These are phyloP conservation scores for Chouioia cunea DNA, from an alignment of 2,888 invertebrate genomes.

Conservation along the genomic window DNA sequence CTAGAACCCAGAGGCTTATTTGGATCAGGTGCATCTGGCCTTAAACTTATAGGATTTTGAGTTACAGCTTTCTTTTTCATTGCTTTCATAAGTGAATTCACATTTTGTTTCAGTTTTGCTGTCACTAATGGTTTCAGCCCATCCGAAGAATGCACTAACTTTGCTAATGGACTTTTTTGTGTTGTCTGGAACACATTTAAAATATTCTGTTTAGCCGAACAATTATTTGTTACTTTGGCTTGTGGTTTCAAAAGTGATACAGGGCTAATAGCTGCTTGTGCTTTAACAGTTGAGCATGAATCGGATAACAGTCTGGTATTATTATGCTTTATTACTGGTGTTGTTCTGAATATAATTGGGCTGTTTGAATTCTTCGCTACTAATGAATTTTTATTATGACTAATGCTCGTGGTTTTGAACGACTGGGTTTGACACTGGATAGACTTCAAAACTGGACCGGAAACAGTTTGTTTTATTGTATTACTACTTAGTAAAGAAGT, in stretches of 20 bases:
- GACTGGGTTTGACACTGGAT: constrained; percentile 59
- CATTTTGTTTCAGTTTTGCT: constrained; percentile 46
- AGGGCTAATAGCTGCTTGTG: constrained; percentile 53
- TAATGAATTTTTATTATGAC: constrained; percentile 49
- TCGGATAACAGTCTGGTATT: constrained; percentile 52
- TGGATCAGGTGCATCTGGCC: constrained; percentile 52
- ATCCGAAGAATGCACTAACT: constrained; percentile 26
- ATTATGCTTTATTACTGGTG: constrained; percentile 56
- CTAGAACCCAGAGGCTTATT: constrained; percentile 70
- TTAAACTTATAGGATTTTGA: constrained; percentile 45
- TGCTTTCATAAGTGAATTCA: constrained; percentile 46
- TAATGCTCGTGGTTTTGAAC: constrained; percentile 53
- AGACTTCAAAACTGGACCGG: constrained; percentile 51
- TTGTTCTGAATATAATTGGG: constrained; percentile 56
- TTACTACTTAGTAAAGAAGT: constrained; percentile 42
- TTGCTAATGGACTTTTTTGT: constrained; percentile 24
- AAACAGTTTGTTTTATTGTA: constrained; percentile 28
- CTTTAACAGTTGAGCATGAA: constrained; percentile 54
- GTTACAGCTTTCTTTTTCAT: constrained; percentile 48
- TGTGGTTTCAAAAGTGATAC: constrained; percentile 64
- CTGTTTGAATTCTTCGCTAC: constrained; percentile 49
- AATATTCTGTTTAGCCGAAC: constrained; percentile 47
- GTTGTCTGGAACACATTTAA: constrained; percentile 15
- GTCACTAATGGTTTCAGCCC: constrained; percentile 37
- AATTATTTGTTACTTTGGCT: constrained; percentile 48